A percentile compares a stretch with the other conserved stretches of the same genome.
Conservation (phyloP, 2,888 invertebrate genomes). For the Cylloceria caligata region DNA sequence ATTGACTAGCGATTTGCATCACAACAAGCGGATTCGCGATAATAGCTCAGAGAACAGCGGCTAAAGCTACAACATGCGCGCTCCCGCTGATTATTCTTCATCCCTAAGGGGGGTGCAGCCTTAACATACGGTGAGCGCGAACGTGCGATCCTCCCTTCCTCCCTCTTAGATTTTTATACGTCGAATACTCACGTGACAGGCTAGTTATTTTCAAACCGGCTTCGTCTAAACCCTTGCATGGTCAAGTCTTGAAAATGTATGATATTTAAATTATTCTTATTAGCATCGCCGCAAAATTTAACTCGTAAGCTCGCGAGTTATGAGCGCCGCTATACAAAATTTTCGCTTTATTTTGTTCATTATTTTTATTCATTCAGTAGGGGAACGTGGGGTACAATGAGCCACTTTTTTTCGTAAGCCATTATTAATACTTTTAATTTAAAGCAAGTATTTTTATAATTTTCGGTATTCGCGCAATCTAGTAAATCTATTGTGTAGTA, state of each 20-base stretch:
- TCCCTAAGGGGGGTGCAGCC: constrained; percentile 36
- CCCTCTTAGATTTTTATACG: not conserved
- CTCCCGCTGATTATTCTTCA: constrained; percentile 56
- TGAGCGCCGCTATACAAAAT: not conserved
- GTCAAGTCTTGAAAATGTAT: too few species aligned
- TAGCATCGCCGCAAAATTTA: not conserved
- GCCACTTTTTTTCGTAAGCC: too few species aligned
- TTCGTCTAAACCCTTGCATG: too few species aligned
- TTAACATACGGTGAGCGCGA: too few species aligned
- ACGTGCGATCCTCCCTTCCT: constrained; percentile 2
- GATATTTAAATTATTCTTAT: not conserved
- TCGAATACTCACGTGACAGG: too few species aligned
- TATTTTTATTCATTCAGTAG: too few species aligned
- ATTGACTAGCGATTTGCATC: constrained; percentile 70
- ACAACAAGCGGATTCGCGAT: constrained; percentile 67
- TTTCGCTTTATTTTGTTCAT: not conserved
- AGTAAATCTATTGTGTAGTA: too few species aligned
- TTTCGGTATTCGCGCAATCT: too few species aligned
- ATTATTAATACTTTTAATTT: too few species aligned
- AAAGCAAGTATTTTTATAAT: too few species aligned
- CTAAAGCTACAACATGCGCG: constrained; percentile 31
- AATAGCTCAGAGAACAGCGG: constrained; percentile 58
- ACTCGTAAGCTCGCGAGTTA: not conserved
- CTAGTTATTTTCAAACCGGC: too few species aligned
- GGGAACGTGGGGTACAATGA: too few species aligned